phyloP scores from a whole-genome alignment of 2,797 vertebrate species.

The Urophycis tenuis region DNA sequence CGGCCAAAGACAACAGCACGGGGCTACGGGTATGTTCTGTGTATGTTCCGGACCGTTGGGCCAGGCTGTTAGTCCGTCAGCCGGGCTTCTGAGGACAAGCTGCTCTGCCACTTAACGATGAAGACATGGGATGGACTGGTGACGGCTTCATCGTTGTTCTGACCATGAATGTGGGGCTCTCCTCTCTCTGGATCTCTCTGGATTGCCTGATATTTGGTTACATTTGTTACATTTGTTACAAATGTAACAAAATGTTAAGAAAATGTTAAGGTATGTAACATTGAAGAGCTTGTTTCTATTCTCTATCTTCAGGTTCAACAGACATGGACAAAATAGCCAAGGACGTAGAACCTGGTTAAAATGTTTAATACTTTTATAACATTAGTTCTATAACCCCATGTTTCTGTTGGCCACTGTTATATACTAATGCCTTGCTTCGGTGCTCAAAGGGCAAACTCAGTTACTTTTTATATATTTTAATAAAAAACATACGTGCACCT shows the following conservation, averaged over 20 bases:
- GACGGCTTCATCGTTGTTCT: background rate
- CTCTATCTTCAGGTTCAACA: background rate
- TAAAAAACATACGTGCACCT: background rate
- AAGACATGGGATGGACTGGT: background rate
- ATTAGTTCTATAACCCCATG: background rate
- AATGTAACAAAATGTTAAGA: too few relatives aligned
- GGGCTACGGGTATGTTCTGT: slow-evolving; percentile 31
- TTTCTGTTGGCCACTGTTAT: background rate
- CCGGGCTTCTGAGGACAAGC: slow-evolving; percentile 13
- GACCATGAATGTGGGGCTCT: background rate
- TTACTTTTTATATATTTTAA: background rate
- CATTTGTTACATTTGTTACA: too few relatives aligned
- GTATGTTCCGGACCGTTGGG: slow-evolving; percentile 15
- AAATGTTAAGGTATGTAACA: too few relatives aligned
- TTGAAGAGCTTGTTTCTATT: background rate
- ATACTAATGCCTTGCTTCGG: background rate
- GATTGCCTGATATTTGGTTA: background rate
- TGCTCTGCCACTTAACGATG: background rate
- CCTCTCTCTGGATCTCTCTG: too few relatives aligned
- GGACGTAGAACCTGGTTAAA: background rate
- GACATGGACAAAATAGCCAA: background rate
- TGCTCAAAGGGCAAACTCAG: background rate
- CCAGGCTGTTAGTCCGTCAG: slow-evolving; percentile 19
- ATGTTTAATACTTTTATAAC: background rate
- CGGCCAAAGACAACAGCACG: slow-evolving; percentile 47